phyloP scores from a whole-genome alignment of 2,797 vertebrate genomes.

The Spatula versicolor region DNA sequence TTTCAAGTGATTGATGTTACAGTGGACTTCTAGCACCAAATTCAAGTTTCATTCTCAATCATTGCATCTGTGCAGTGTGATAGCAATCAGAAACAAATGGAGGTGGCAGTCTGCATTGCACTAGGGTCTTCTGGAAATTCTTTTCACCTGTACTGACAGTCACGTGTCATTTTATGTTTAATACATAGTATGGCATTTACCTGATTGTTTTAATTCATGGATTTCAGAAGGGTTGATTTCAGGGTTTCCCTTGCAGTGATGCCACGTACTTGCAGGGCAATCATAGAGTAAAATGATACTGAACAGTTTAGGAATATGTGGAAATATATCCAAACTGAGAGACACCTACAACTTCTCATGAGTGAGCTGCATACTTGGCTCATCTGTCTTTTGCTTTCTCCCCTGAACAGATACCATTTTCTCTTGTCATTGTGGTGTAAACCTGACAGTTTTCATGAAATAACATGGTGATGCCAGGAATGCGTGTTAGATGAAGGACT shows the following conservation, averaged over 20 bases:
- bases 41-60: constrained; percentile 67
- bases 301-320: not conserved
- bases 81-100: constrained; percentile 49
- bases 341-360: not conserved
- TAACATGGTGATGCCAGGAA: not conserved
- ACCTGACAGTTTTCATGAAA: not conserved
- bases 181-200: not conserved
- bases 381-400: not conserved
- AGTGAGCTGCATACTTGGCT: not conserved
- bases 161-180: not conserved
- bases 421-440: not conserved
- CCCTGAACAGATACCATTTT: not conserved
- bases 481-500: not conserved
- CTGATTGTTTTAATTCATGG: constrained; percentile 30
- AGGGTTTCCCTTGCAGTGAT: not conserved
- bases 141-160: not conserved
- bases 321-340: constrained; percentile 9
- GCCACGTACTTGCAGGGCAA: not conserved
- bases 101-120: constrained; percentile 47
- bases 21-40: constrained; percentile 62
- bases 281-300: not conserved
- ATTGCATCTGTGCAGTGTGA: constrained; percentile 34
- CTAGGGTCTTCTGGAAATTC: constrained; percentile 2
- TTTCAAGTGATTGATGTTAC: constrained; percentile 74
- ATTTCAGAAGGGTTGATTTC: constrained; percentile 16